phyloP scores from a whole-genome alignment of 2,888 invertebrate genomes.

The Euplagia quadripunctaria region DNA sequence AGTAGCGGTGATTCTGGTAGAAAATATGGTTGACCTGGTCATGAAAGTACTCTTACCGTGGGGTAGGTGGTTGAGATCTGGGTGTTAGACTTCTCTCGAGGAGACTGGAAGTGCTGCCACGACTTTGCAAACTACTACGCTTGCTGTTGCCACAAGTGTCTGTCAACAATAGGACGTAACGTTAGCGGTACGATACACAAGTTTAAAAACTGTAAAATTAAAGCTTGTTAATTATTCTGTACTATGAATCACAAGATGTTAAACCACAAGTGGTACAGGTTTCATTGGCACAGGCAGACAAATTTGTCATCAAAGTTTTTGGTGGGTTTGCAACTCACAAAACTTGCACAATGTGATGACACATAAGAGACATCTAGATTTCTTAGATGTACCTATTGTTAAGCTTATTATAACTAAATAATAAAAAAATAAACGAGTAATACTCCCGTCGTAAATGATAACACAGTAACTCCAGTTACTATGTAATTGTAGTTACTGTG shows the following conservation, averaged over 20 bases:
- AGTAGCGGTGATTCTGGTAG: too few relatives aligned
- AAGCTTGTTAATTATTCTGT: background rate
- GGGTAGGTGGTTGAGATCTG: conserved; percentile 97
- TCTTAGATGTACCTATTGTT: too few relatives aligned
- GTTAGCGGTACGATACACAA: background rate
- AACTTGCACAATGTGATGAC: background rate
- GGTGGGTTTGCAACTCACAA: background rate
- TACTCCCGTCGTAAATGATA: too few relatives aligned
- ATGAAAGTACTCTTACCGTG: conserved; percentile 86
- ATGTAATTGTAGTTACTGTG: too few relatives aligned
- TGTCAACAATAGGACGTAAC: conserved; percentile 54
- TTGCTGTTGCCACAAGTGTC: conserved; percentile 94
- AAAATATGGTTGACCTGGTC: background rate
- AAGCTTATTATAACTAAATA: background rate
- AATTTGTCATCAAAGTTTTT: background rate
- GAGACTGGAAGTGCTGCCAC: conserved; percentile 96
- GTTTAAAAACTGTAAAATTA: background rate
- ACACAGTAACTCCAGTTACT: too few relatives aligned
- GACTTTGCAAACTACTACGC: conserved; percentile 96
- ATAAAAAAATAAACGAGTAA: background rate
- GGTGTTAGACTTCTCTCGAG: conserved; percentile 94
- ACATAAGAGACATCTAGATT: too few relatives aligned
- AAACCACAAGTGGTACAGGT: too few relatives aligned
- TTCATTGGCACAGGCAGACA: too few relatives aligned
- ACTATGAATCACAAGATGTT: background rate